These are phyloP conservation scores for Scolopax rusticola DNA, from an alignment of 2,797 vertebrate species.

Conservation along the genomic window DNA sequence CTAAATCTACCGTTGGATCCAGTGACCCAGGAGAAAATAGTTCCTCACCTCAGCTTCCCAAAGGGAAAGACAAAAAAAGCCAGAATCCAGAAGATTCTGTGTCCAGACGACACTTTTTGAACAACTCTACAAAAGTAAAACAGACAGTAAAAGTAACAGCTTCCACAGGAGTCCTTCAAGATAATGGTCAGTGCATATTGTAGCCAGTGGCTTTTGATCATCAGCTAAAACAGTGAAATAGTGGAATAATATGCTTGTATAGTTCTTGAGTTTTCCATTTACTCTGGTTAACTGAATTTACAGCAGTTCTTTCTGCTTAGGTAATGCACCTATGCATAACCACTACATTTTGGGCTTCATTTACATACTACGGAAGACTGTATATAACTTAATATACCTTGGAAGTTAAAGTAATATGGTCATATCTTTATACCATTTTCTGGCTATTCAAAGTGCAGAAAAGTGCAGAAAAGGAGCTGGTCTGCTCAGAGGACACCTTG, in stretches of 20 bases:
- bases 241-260: neutral
- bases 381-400: neutral
- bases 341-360: neutral
- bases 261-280: neutral
- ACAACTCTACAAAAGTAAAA: slow-evolving; percentile 79
- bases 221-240: neutral
- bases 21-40: slow-evolving; percentile 80
- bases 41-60: slow-evolving; percentile 78
- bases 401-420: neutral
- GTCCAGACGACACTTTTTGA: slow-evolving; percentile 73
- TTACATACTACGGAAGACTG: neutral
- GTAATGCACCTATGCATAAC: neutral
- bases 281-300: neutral
- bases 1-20: slow-evolving; percentile 81
- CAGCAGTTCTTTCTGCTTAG: neutral
- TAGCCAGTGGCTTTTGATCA: neutral
- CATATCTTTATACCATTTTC: neutral
- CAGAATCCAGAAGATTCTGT: slow-evolving; percentile 74
- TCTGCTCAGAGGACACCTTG: neutral
- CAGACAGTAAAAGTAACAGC: slow-evolving; percentile 72
- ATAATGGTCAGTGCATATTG: slow-evolving; percentile 77
- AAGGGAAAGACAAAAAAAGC: slow-evolving; percentile 78
- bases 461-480: neutral
- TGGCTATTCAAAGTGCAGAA: neutral
- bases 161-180: slow-evolving; percentile 71